Evolutionary conservation across 2,888 invertebrate genomes (phyloP).

Genomic region (Lymantria dispar): DNA sequence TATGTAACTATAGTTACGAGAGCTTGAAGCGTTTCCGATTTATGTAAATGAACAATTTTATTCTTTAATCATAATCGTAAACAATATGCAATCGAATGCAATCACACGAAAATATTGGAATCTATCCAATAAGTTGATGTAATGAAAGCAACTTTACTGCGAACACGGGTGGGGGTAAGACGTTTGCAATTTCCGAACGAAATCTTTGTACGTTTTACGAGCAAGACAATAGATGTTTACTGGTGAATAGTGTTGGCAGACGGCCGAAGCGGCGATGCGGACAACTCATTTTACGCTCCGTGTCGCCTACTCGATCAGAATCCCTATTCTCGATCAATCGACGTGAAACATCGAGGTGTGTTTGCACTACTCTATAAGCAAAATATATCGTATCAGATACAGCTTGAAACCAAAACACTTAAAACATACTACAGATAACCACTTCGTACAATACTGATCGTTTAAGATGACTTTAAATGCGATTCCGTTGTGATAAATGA

Average conservation of each 20-base stretch:
- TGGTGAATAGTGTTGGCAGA: slow-evolving; percentile 61
- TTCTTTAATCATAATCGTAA: slow-evolving; percentile 52
- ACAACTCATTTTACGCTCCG: slow-evolving; percentile 77
- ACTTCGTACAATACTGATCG: slow-evolving; percentile 32
- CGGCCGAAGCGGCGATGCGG: slow-evolving; percentile 67
- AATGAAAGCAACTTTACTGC: slow-evolving; percentile 75
- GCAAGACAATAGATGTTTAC: slow-evolving; percentile 72
- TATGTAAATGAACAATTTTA: slow-evolving; percentile 15
- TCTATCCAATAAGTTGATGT: slow-evolving; percentile 73
- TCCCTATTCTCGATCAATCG: slow-evolving; percentile 58
- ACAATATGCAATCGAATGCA: slow-evolving; percentile 64
- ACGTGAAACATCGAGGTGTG: slow-evolving; percentile 41
- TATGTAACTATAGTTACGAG: no score
- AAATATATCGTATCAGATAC: slow-evolving; percentile 33
- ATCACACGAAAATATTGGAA: slow-evolving; percentile 75
- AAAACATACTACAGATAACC: slow-evolving; percentile 36
- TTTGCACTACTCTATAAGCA: slow-evolving; percentile 39
- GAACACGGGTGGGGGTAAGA: slow-evolving; percentile 50
- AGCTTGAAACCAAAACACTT: slow-evolving; percentile 29
- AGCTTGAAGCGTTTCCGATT: no score
- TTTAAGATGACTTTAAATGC: slow-evolving; percentile 34
- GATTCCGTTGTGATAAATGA: slow-evolving; percentile 38
- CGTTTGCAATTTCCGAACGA: slow-evolving; percentile 72
- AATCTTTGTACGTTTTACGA: slow-evolving; percentile 69
- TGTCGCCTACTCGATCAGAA: slow-evolving; percentile 58